Base-by-base conservation (phyloP, 2,888 invertebrate genomes). In the Netelia melanura region DNA sequence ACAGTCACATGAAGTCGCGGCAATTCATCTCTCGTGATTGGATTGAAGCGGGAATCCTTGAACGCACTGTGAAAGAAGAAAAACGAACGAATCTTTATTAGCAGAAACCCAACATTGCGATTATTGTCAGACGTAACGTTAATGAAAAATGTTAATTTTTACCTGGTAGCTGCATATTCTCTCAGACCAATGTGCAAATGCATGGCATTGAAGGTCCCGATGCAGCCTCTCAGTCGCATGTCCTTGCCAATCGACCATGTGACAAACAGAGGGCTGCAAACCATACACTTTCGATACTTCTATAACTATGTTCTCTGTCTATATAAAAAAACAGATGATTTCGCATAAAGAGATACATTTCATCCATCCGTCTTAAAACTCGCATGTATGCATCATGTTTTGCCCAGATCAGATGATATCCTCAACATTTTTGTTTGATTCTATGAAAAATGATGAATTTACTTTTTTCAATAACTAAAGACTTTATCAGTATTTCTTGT, bases 191-290 rank as follows among this genome's bases (percentile, higher is more conserved):
- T 96, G 94, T 99, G 99, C 92, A 99, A 96, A 94, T 97, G 98
- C 97, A 99, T 98, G 79, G 98, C 98, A 94, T 98, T 98, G 94
- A 99, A 99, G 70, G 99, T 99, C 85, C 99, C 99, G 93, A 99
- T 99, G 95, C 99, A 99, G 72, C 99, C 99, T 88, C 99, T 96
- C 86, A 99, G 96, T 88, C 98, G 96, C 92, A 98, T 97, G 93
- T 99, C 99, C 93, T 98, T 97, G 75, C 99, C 99, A 93, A 98
- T 98, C 95, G 98, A 98, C 99, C 99, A 99, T 86, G 99, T 99
- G 88, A 99, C 99, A 95, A 99, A 99, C 93, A 99, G 95, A 79
- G 99, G 99, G 94, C 98, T 98, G 95, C 86, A 95, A 95, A 91
- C 88, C 82, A 85, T 79, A 85, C 58, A 85, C 85, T 85, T 85